Evolutionary conservation across 2,888 invertebrate genomes (phyloP), one percentile per base, ranked within the genome.

Genomic region (Drosophila conformis): DNA sequence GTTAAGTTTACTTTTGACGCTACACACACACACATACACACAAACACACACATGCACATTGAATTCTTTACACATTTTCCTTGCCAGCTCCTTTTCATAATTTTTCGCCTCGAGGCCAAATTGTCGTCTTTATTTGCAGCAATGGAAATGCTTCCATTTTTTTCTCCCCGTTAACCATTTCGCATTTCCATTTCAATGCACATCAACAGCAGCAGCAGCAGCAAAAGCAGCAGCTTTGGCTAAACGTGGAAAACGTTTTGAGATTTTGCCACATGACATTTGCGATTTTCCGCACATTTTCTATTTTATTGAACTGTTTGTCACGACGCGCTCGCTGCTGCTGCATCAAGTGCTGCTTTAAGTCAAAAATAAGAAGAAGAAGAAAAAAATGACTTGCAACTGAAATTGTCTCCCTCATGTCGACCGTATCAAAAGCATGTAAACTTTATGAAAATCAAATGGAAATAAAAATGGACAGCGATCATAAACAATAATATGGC

Each of bases 251-350:
- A 83, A 88, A 83, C 81, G 74, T 75, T 89, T 83, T 76, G 70
- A 78, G 84, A 86, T 90, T 87, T 82, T 69, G 70, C 73, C 82
- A 70, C 76, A 77, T 83, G 85, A 78, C 89, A 89, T 87, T 91
- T 91, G 89, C 87, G 89, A 91, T 91, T 91, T 91, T 91, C 91
- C 87, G 89, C 90, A 91, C 91, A 83, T 90, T 91, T 91, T 87
- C 82, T 87, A 83, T 90, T 89, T 90, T 89, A 91, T 90, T 86
- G 82, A 90, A 90, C 89, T 90, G 90, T 90, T 90, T 83, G 88
- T 87, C 82, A 89, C 88, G 90, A 80, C 46, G 46, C 46, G 46
- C 3, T 15, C 46, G 46, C 72, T 25, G 46, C 72, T 78, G 77
- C 66, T 15, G 40, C 42, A 35, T 52, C 59, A 40, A 62, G n/a